Percentiles rank a stretch among this genome's conserved stretches.
Evolutionary conservation across 2,113 vertebrate species (phyloP).

Genomic region (Corvus hawaiiensis): DNA sequence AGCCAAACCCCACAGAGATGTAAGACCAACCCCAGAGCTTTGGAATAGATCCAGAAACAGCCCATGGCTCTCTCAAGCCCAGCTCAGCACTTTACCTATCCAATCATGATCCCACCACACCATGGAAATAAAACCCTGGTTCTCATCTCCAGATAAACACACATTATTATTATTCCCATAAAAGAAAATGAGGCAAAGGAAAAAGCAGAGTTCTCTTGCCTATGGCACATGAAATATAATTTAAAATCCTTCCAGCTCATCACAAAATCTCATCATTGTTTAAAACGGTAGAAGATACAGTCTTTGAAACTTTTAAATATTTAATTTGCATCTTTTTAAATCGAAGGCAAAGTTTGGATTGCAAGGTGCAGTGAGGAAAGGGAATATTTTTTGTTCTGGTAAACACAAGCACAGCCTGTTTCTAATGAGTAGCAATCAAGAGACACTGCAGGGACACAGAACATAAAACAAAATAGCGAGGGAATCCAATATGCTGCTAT

Average conservation of each 20-base stretch:
- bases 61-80: not conserved
- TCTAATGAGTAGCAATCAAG: slow-evolving; percentile 47
- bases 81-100: not conserved
- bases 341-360: not conserved
- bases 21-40: not conserved
- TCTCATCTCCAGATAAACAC: not conserved
- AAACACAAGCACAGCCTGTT: not conserved
- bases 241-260: not conserved
- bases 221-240: not conserved
- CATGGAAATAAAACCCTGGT: not conserved
- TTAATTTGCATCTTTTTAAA: slow-evolving; percentile 1
- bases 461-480: slow-evolving; percentile 30
- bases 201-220: not conserved
- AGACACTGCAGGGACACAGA: slow-evolving; percentile 40
- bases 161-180: not conserved
- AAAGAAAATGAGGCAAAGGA: not conserved
- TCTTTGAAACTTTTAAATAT: slow-evolving; percentile 3
- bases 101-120: not conserved
- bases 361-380: not conserved
- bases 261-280: not conserved
- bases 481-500: slow-evolving; percentile 32
- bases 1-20: not conserved
- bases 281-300: not conserved
- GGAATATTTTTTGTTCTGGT: slow-evolving; percentile 21
- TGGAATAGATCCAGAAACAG: not conserved